Conservation (phyloP, 2,888 invertebrate genomes). For the Eumerus sabulonum region DNA sequence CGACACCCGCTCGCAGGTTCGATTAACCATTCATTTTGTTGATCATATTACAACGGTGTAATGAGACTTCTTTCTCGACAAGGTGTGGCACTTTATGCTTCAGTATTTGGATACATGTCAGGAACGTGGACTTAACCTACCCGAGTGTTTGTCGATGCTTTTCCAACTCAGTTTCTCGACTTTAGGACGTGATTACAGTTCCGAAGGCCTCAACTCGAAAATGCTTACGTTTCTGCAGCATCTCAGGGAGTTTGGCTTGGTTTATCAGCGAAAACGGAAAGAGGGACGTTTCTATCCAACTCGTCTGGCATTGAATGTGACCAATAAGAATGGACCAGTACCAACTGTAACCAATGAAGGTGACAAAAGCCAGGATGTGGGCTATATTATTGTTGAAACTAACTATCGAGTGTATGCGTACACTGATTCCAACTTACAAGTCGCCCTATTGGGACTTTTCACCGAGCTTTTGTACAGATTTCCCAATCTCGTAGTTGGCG, state of each 20-base stretch:
- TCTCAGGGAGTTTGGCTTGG: slow-evolving; percentile 96
- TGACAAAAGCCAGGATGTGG: slow-evolving; percentile 80
- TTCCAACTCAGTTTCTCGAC: slow-evolving; percentile 97
- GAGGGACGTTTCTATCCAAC: slow-evolving; percentile 97
- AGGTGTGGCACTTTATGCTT: slow-evolving; percentile 96
- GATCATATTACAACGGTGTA: not conserved
- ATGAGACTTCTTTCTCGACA: not conserved
- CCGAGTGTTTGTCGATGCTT: slow-evolving; percentile 96
- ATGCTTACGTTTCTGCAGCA: slow-evolving; percentile 95
- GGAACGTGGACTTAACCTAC: slow-evolving; percentile 90
- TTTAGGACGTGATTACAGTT: slow-evolving; percentile 97
- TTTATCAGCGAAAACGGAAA: slow-evolving; percentile 96
- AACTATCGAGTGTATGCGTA: slow-evolving; percentile 96
- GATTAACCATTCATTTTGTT: not conserved
- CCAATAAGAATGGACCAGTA: slow-evolving; percentile 80
- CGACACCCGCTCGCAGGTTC: slow-evolving; percentile 87
- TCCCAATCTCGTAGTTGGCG: slow-evolving; percentile 96
- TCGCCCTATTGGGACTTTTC: slow-evolving; percentile 94
- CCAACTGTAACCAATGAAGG: slow-evolving; percentile 78
- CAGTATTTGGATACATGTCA: slow-evolving; percentile 97
- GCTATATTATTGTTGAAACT: slow-evolving; percentile 97
- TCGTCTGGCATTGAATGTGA: slow-evolving; percentile 92
- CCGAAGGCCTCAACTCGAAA: slow-evolving; percentile 93
- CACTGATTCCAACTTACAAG: slow-evolving; percentile 94
- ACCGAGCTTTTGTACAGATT: slow-evolving; percentile 96